Evolutionary conservation across 2,888 invertebrate genomes (phyloP), one percentile per base, ranked within the genome.

Genomic region (Rhorus exstirpatorius): DNA sequence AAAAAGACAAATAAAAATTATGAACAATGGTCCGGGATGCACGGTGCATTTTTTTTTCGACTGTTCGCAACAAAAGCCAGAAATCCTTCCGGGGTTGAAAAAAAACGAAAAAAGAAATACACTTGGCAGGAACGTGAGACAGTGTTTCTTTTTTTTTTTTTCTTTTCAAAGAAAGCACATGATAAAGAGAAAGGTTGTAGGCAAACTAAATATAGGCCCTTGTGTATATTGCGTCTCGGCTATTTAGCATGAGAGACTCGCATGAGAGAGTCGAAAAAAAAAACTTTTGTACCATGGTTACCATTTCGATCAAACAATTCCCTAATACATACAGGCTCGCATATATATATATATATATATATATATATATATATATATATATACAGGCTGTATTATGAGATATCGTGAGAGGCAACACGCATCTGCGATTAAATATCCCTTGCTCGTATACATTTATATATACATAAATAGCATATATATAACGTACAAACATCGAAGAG

Each of bases 271-370:
- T 60, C 14, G 46, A 38, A 61, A 65, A 51, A 65, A 51, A 63
- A 55, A 55, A 67, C 44, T 71, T 65, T 58, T 53, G 49, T 46
- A 61, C 70, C 78, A 74, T 78, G 81, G 74, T 74, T 82, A 82
- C 81, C 81, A 49, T 78, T 82, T 82, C 81, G 81, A 82, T 82
- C 81, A 82, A 82, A 82, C 81, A 75, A 65, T 78, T 70, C 55
- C 26, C 60, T 7, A 14, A n/a, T 19, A 8, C n/a, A 26, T 49
- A 41, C 4, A 41, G 21, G 8, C 8, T n/a, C n/a, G n/a, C n/a
- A n/a, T n/a, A n/a, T n/a, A n/a, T n/a, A n/a, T n/a, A 38, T 26
- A 38, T 3, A 31, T 24, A 49, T 60, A 7, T 49, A 17, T 38
- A 26, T 3, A 21, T 17, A 8, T 38, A n/a, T n/a, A n/a, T n/a